Evolutionary conservation across 2,113 vertebrate species (phyloP), one percentile per base, ranked within the genome.

Genomic region (Platichthys flesus): DNA sequence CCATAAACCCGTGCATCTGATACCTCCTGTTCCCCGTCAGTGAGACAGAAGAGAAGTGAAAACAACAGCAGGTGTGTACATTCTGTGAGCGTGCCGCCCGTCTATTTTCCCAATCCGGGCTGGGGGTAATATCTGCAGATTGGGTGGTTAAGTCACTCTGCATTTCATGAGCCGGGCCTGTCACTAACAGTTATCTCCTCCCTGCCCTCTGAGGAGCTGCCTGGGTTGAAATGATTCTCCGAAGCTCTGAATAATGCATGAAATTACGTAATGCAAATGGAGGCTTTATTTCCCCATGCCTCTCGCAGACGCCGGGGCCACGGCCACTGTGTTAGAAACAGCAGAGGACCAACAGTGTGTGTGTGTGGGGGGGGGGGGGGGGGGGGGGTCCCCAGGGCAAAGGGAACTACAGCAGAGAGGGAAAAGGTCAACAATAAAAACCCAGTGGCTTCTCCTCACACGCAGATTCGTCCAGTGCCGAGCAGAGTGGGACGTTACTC

Each of bases 261-360:
- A 92, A 93, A 93, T 93, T 91, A 92, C 90, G 84, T 93, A 84
- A 93, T 92, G 90, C 91, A 91, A 92, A 93, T 92, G 86, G 86
- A 82, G 85, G 77, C 85, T 91, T 90, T 84, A 90, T 89, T 91
- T 84, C 87, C 86, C 78, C 79, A 2, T 70, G 78, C 70, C 81
- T 85, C 83, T 78, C 10, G 23, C 83, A 77, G 87, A 81, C 60
- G 23, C 71, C 49, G 57, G 63, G 69, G 78, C 85, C 67, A 54
- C 60, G 69, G 78, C 72, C 84, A 57, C 86, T 71, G 83, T 64
- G 82, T 83, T 79, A 76, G 81, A 79, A 85, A 31, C 71, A 58
- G 76, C 67, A 58, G 65, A 75, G 83, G 80, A 83, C 76, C 73
- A 88, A 78, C 85, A 81, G 84, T 81, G 55, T 81, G 79, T n/a